These are phyloP conservation scores for Procambarus clarkii DNA, from an alignment of 1,140 invertebrate genomes.

Conservation along the genomic window DNA sequence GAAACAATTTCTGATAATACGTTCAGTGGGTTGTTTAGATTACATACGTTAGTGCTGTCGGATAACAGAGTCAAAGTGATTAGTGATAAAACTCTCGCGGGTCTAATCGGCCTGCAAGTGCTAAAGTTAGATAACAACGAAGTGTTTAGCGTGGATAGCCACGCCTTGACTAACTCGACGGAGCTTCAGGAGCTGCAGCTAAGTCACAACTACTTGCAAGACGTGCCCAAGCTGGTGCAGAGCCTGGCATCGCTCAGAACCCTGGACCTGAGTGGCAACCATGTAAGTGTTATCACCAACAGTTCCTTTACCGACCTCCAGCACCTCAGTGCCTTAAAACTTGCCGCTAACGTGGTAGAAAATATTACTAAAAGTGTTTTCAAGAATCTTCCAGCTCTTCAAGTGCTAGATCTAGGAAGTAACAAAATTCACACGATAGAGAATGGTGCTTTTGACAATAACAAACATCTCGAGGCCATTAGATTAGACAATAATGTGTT, in stretches of 20 bases:
- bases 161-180: constrained; percentile 87
- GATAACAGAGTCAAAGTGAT: constrained; percentile 84
- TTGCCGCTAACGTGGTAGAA: constrained; percentile 92
- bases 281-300: constrained; percentile 82
- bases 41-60: constrained; percentile 85
- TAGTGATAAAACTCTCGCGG: constrained; percentile 82
- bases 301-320: constrained; percentile 87
- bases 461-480: constrained; percentile 89
- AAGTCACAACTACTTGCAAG: constrained; percentile 87
- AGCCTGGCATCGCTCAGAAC: constrained; percentile 88
- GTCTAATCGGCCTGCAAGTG: constrained; percentile 84
- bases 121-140: constrained; percentile 86
- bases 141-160: constrained; percentile 82
- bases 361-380: constrained; percentile 86
- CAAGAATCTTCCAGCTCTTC: constrained; percentile 86
- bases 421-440: constrained; percentile 91
- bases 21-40: constrained; percentile 83
- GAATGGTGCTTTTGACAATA: constrained; percentile 88
- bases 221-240: constrained; percentile 86
- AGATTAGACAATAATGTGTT: constrained; percentile 91
- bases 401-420: constrained; percentile 90
- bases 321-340: constrained; percentile 87
- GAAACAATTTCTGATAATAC: constrained; percentile 84
- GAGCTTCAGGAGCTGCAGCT: constrained; percentile 90
- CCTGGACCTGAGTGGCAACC: constrained; percentile 92